These are phyloP conservation scores for Panurus biarmicus DNA, from an alignment of 2,113 vertebrate genomes.

Conservation along the genomic window DNA sequence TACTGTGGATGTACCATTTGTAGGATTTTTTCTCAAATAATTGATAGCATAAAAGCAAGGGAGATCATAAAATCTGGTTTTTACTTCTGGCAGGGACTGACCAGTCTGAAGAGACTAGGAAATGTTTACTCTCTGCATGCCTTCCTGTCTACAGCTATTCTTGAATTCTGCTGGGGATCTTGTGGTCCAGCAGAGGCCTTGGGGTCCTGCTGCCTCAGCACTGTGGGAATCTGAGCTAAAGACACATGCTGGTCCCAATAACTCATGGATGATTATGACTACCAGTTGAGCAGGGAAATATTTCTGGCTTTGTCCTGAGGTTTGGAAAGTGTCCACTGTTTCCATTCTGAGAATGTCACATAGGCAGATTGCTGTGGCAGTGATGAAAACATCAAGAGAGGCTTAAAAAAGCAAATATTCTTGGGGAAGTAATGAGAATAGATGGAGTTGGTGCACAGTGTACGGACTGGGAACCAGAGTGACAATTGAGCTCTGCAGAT, in stretches of 20 bases:
- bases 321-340: conserved; percentile 18
- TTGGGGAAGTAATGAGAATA: neutral
- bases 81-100: neutral
- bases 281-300: neutral
- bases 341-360: conserved; percentile 30
- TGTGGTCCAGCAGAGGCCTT: neutral
- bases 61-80: neutral
- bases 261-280: neutral
- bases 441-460: neutral
- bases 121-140: neutral
- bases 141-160: neutral
- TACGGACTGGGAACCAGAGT: neutral
- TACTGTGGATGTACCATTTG: neutral
- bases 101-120: neutral
- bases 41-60: neutral
- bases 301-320: conserved; percentile 19
- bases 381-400: conserved; percentile 21
- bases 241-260: neutral
- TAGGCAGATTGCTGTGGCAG: neutral
- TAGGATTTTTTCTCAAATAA: neutral
- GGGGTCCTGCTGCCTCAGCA: neutral
- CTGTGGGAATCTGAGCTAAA: neutral
- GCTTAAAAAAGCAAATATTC: conserved; percentile 34
- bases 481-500: neutral
- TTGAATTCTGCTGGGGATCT: neutral